Evolutionary conservation across 2,888 invertebrate species (phyloP).

Genomic region (Agonopterix alstromeriana): DNA sequence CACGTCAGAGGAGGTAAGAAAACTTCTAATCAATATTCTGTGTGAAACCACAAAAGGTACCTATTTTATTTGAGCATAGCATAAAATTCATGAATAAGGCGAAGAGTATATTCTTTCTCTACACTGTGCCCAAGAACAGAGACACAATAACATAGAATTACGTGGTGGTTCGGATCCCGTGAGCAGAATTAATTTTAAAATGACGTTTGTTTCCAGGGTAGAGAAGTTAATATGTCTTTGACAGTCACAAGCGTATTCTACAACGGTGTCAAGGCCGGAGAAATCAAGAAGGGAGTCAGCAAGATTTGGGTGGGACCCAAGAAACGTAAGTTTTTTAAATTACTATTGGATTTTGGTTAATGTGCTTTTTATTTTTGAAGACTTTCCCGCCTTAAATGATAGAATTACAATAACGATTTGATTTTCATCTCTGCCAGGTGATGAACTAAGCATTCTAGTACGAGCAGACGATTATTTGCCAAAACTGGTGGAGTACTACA

Average conservation of each 20-base stretch:
- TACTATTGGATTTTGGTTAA: too few species aligned
- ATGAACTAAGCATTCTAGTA: slow-evolving; percentile 76
- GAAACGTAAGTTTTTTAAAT: slow-evolving; percentile 70
- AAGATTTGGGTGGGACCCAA: slow-evolving; percentile 79
- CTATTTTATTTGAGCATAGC: too few species aligned
- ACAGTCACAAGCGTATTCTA: slow-evolving; percentile 84
- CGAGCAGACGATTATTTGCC: slow-evolving; percentile 83
- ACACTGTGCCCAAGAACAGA: too few species aligned
- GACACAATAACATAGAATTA: too few species aligned
- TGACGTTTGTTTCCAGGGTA: slow-evolving; percentile 34
- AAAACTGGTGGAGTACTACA: slow-evolving; percentile 87
- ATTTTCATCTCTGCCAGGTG: slow-evolving; percentile 31
- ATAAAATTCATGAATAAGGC: too few species aligned
- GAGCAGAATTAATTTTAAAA: neutral
- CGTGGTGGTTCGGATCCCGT: too few species aligned
- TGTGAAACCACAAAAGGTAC: too few species aligned
- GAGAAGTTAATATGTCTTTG: slow-evolving; percentile 81
- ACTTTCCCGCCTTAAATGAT: too few species aligned
- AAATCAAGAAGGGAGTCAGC: slow-evolving; percentile 83
- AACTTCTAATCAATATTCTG: too few species aligned
- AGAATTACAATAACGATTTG: too few species aligned
- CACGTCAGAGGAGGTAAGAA: slow-evolving; percentile 62
- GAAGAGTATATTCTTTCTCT: too few species aligned
- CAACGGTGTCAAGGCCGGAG: slow-evolving; percentile 83
- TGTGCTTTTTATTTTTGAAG: too few species aligned